Conservation (phyloP, 2,113 vertebrate species). For the Bucco capensis region DNA sequence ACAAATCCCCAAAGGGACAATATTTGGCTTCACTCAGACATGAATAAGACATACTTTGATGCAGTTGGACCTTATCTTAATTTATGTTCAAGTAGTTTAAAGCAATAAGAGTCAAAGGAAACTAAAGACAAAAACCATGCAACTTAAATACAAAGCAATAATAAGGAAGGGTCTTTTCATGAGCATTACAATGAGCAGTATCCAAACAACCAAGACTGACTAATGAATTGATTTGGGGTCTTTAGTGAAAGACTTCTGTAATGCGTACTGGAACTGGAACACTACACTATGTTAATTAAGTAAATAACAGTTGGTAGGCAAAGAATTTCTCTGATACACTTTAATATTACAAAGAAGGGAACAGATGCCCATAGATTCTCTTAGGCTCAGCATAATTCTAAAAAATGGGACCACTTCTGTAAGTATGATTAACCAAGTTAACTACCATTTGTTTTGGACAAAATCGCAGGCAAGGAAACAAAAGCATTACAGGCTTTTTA, state of each 20-base stretch:
- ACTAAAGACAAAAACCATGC: neutral
- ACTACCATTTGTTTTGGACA: neutral
- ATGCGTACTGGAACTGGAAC: neutral
- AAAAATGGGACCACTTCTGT: neutral
- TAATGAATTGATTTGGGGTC: neutral
- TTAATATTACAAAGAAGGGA: neutral
- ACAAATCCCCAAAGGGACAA: fast-evolving
- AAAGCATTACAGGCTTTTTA: neutral
- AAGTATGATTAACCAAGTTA: neutral
- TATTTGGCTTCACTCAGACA: neutral
- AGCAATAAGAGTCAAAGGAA: neutral
- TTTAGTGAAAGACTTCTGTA: neutral
- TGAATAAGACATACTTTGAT: neutral
- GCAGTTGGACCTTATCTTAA: neutral
- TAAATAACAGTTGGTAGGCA: neutral
- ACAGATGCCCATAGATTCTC: neutral
- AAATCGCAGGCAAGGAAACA: neutral
- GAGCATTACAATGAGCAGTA: neutral
- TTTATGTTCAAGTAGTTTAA: neutral
- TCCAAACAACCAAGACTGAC: neutral
- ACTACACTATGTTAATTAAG: constrained; percentile 14
- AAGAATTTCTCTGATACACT: neutral
- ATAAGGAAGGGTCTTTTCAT: neutral
- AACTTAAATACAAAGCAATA: neutral
- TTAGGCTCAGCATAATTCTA: neutral